Evolutionary conservation across 2,113 vertebrate genomes (phyloP), one percentile per base, ranked within the genome.

Genomic region (Leptodactylus fuscus): DNA sequence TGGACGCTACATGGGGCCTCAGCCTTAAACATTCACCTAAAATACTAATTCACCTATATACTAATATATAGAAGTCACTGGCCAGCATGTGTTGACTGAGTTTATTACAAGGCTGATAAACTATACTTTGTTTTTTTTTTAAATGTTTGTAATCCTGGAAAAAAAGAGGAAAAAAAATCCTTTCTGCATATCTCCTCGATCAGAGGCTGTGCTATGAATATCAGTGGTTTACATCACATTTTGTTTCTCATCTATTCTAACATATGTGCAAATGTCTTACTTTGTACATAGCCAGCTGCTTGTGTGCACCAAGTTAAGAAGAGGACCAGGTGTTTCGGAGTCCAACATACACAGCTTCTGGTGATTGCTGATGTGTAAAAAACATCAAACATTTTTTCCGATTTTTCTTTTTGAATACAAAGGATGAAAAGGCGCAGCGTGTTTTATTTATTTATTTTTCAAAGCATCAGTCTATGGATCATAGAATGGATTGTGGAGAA

Each of bases 301-400:
- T 67, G 18, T 79, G 60, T 80, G 62, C 76, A 86, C 62, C 60
- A 81, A 58, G 84, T 86, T 81, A 86, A 86, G 76, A 86, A 81
- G 84, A 86, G 51, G 60, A 86, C 84, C 84, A 86, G 84, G 84
- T 86, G 84, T 86, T 86, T 48, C 84, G 60, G 84, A 81, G 71
- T 73, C 69, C 84, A 65, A 81, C 84, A 81, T 81, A 70, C 77
- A 86, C 67, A 41, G 65, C 48, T 86, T 86, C 49, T 80, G 51
- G 65, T 81, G 60, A 86, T 58, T 86, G 76, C 77, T 86, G 84
- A 86, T 86, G 84, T 86, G 77, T 81, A 27, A 81, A 81, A 86
- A 70, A 86, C 84, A 86, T 86, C 67, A 81, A 81, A 86, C 49
- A 9, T 32, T 86, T n/a, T 69, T 81, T 62, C 27, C 49, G 15